Conservation (phyloP, 2,797 vertebrate genomes). For the Peromyscus nudipes region DNA sequence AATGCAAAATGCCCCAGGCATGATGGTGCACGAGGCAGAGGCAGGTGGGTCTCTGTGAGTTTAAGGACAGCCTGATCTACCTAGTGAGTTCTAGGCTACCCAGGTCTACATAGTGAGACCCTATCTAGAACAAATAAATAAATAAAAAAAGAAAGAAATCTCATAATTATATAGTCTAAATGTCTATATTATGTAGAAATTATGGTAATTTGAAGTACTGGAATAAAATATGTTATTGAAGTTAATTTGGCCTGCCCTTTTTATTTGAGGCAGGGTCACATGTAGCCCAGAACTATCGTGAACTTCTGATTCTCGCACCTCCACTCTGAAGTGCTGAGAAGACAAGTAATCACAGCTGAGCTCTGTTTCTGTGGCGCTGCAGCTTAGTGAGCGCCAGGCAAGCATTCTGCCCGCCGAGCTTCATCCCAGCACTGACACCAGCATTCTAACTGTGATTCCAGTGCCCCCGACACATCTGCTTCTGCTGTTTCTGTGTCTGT, state of each 20-base stretch:
- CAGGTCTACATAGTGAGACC: not conserved
- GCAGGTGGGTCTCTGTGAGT: not conserved
- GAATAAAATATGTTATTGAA: not conserved
- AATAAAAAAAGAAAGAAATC: not conserved
- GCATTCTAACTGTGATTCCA: not conserved
- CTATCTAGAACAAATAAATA: not conserved
- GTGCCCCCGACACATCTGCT: not conserved
- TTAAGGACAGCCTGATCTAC: not conserved
- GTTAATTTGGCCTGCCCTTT: constrained; percentile 18
- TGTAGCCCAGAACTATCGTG: not conserved
- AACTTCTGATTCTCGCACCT: no score
- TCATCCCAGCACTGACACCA: not conserved
- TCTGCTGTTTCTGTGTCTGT: not conserved
- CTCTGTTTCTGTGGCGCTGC: not conserved
- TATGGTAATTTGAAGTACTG: constrained; percentile 11
- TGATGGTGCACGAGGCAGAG: not conserved
- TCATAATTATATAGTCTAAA: not conserved
- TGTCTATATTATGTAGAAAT: not conserved
- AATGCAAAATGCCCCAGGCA: not conserved
- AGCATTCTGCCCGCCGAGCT: not conserved
- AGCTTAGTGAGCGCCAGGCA: not conserved
- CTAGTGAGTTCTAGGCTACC: not conserved
- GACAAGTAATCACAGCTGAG: not conserved
- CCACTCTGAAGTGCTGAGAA: not conserved
- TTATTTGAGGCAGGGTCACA: not conserved